Evolutionary conservation across 2,888 invertebrate species (phyloP).

Genomic region (Brachyptera risi): DNA sequence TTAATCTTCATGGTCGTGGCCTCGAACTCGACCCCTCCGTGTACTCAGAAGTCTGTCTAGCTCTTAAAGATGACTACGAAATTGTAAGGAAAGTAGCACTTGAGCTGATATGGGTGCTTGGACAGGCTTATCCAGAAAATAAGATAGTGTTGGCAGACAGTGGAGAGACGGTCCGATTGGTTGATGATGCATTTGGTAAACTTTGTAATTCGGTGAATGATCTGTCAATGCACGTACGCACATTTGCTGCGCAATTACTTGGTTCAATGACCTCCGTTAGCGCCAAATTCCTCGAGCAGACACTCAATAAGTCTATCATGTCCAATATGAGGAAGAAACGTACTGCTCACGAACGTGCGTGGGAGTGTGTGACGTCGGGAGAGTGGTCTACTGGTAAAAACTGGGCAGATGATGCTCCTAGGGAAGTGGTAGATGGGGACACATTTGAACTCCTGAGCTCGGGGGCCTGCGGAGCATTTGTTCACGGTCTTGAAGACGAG

Average conservation of each 20-base stretch:
- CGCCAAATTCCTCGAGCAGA: constrained; percentile 87
- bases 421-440: constrained; percentile 69
- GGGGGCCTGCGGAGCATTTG: constrained; percentile 96
- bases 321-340: constrained; percentile 86
- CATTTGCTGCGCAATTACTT: constrained; percentile 76
- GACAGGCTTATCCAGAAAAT: constrained; percentile 83
- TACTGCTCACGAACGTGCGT: constrained; percentile 80
- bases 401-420: constrained; percentile 80
- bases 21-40: constrained; percentile 63
- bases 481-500: constrained; percentile 97
- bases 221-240: constrained; percentile 81
- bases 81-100: constrained; percentile 84
- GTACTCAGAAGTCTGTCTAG: constrained; percentile 59
- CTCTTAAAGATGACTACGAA: constrained; percentile 89
- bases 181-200: constrained; percentile 94
- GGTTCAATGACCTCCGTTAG: constrained; percentile 87
- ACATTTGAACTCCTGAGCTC: constrained; percentile 77
- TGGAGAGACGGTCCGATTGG: constrained; percentile 80
- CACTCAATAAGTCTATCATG: constrained; percentile 96
- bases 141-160: constrained; percentile 65
- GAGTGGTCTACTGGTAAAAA: constrained; percentile 91
- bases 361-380: constrained; percentile 75
- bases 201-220: constrained; percentile 93
- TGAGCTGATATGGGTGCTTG: constrained; percentile 79
- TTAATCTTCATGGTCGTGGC: constrained; percentile 72